Base-by-base conservation (phyloP, 1,140 invertebrate species). In the Ectropis grisescens region DNA sequence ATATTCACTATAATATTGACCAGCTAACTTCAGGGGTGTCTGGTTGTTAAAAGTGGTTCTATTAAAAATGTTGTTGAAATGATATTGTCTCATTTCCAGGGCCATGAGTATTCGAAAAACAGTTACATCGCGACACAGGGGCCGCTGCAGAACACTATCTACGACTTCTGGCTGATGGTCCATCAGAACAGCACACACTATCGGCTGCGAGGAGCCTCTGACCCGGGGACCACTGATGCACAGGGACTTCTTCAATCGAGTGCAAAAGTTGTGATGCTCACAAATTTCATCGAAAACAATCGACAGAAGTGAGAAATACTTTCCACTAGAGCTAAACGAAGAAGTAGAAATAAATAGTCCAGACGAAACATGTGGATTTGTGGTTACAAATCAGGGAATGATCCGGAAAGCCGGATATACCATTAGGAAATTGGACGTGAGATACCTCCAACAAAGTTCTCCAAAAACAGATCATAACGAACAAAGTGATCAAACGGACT, bases 161-260 rank as follows among this genome's bases (percentile, higher is more conserved):
- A 85, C 38, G 94, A 97, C 65, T 97, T 98, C 70, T 98, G 96
- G 96, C 84, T 88, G 14, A 97, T 98, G 95, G 87, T 97, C 1
- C 93, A 95, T 87, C 88, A 94, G 51, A 90, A 90, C 44, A 68
- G 59, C 15, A 49, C 56, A 13, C 68, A 82, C 13, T 66, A 81
- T 34, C 31, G 5, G 22, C 34, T 44, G 13, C n/a, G n/a, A n/a
- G n/a, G n/a, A n/a, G n/a, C n/a, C n/a, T n/a, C n/a, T n/a, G n/a
- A n/a, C 31, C 30, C 22, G 14, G 35, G 24, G 33, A 39, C 43
- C n/a, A 37, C n/a, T n/a, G n/a, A n/a, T 41, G n/a, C n/a, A n/a
- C n/a, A n/a, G n/a, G n/a, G n/a, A n/a, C n/a, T n/a, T n/a, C n/a
- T n/a, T n/a, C 22, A 30, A 0, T 31, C 29, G 7, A 80, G 85